Percentiles rank a stretch among this genome's conserved stretches.
Evolutionary conservation across 2,113 vertebrate species (phyloP).

Genomic region (Pseudopipra pipra): DNA sequence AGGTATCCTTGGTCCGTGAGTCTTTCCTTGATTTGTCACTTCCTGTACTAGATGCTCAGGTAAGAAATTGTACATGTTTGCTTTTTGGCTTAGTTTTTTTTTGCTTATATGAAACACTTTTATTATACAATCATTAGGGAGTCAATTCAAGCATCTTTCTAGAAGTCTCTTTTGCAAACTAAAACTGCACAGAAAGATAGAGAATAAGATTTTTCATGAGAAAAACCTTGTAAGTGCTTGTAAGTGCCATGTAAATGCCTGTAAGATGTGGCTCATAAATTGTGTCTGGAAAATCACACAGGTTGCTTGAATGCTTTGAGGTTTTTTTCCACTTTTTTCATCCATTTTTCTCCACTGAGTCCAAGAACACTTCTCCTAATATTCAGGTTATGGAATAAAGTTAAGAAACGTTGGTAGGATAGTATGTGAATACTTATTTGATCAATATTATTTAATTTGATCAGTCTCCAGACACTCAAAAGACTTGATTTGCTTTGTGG

Average conservation of each 20-base stretch:
- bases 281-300: not conserved
- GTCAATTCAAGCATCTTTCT: not conserved
- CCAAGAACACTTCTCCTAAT: not conserved
- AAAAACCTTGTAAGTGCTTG: not conserved
- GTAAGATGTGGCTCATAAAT: not conserved
- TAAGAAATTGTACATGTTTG: conserved; percentile 63
- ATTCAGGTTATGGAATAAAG: not conserved
- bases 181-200: too few relatives aligned
- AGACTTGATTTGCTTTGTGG: not conserved
- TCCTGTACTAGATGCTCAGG: conserved; percentile 90
- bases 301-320: not conserved
- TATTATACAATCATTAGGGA: not conserved
- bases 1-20: conserved; percentile 94
- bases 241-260: not conserved
- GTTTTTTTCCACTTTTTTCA: not conserved
- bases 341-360: not conserved
- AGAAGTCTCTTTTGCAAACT: not conserved
- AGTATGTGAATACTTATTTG: not conserved
- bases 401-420: not conserved
- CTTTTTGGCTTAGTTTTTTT: not conserved
- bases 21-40: conserved; percentile 97
- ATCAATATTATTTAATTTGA: not conserved
- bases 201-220: too few relatives aligned
- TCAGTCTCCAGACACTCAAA: not conserved
- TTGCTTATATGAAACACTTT: not conserved